Base-by-base conservation (phyloP, 1,140 invertebrate genomes). In the Himalopsyche phryganea region DNA sequence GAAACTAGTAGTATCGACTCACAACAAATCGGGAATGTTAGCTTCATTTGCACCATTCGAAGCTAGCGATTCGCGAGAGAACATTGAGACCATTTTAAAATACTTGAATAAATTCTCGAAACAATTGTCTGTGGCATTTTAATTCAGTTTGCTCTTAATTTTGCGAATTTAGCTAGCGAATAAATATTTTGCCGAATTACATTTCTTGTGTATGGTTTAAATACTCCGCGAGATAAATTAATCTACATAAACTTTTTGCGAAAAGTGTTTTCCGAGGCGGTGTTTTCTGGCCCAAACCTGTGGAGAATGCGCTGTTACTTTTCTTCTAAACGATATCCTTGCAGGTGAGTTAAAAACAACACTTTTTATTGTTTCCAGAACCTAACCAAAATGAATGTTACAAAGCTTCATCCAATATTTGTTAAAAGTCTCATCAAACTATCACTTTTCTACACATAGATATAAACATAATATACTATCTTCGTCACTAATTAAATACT, bases 271-370 rank as follows among this genome's bases (percentile, higher is more conserved):
- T 18, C 17, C 17, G 17, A 41, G 13, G 13, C 19, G 23, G 23
- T 28, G 3, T 28, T 28, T 3, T 28, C 23, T 28, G 23, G 23
- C 23, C 23, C 23, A 5, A 28, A 28, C 42, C 20, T 52, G 50
- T 44, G 13, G 36, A 54, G 13, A 54, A 54, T 54, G 52, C 15
- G 23, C 23, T 13, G 44, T 47, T 35, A 14, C 23, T 19, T 54
- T 13, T 36, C 19, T 23, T 54, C 44, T 20, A 54, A 46, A 47
- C 52, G 52, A 1, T 54, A 35, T 47, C 52, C 52, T 17, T 54
- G 38, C 52, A 54, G 52, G 52, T 54, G 20, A 46, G 15, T 54
- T 9, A 38, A n/a, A n/a, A n/a, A n/a, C n/a, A n/a, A n/a, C n/a
- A n/a, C n/a, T n/a, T n/a, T n/a, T n/a, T n/a, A n/a, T n/a, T n/a